Percentiles rank a stretch among this genome's conserved stretches.
These are phyloP conservation scores for Bombylius major DNA, from an alignment of 2,888 invertebrate species.

Conservation along the genomic window DNA sequence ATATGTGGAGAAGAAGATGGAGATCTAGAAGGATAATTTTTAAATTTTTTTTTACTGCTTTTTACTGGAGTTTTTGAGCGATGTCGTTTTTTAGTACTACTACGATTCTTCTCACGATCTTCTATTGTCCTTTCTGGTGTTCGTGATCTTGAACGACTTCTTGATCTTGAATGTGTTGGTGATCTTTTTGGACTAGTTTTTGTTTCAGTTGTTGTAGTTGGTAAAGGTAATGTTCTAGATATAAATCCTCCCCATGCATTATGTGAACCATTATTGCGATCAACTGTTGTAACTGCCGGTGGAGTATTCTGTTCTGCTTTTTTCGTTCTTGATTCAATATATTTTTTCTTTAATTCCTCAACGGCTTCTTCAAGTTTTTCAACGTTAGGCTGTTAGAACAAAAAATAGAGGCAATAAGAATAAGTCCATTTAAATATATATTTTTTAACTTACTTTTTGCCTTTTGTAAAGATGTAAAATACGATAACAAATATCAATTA, in stretches of 20 bases:
- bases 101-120: constrained; percentile 16
- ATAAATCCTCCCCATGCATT: constrained; percentile 58
- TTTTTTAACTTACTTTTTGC: constrained; percentile 47
- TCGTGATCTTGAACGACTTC: constrained; percentile 28
- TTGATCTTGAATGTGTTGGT: constrained; percentile 16
- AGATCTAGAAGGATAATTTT: constrained; percentile 27
- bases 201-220: constrained; percentile 21
- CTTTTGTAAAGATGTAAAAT: constrained; percentile 77
- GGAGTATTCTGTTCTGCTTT: constrained; percentile 30
- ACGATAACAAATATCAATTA: constrained; percentile 68
- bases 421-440: too few relatives aligned
- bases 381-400: constrained; percentile 42
- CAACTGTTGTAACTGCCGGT: constrained; percentile 37
- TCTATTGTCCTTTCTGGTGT: constrained; percentile 19
- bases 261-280: constrained; percentile 45
- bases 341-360: constrained; percentile 57
- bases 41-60: constrained; percentile 32
- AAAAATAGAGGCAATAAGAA: too few relatives aligned
- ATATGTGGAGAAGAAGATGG: constrained; percentile 33
- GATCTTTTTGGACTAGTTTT: constrained; percentile 25
- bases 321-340: constrained; percentile 41
- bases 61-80: constrained; percentile 22
- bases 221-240: constrained; percentile 37
- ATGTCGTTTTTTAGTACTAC: constrained; percentile 18
- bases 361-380: constrained; percentile 63